phyloP scores from a whole-genome alignment of 2,113 vertebrate species.

The Phalacrocorax brasilianus region DNA sequence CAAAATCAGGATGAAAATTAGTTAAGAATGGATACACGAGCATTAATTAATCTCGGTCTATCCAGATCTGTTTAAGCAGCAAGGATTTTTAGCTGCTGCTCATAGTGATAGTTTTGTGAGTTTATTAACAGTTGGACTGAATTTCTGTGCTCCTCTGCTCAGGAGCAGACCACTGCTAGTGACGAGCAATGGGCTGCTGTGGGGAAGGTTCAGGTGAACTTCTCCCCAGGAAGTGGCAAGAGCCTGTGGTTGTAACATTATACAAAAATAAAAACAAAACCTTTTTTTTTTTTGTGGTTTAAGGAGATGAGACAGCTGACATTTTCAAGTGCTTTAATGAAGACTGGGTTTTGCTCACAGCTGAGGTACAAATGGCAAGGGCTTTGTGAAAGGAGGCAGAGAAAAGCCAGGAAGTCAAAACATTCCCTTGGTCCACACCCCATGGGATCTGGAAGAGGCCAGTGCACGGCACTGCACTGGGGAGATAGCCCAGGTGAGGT shows the following conservation, averaged over 20 bases:
- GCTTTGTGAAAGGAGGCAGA: background rate
- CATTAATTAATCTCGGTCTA: background rate
- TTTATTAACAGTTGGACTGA: background rate
- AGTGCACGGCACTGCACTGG: rapidly evolving
- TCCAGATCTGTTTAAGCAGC: background rate
- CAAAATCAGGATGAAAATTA: background rate
- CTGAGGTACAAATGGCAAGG: background rate
- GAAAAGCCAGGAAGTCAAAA: background rate
- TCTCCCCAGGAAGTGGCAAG: background rate
- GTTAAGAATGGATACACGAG: background rate
- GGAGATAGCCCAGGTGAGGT: background rate
- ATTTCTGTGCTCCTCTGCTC: background rate
- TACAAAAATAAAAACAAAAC: background rate
- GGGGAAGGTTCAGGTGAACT: background rate
- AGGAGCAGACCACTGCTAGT: background rate
- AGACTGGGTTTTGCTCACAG: background rate
- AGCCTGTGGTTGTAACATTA: background rate
- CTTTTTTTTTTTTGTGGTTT: background rate
- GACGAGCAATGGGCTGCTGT: background rate
- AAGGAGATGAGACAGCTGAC: background rate
- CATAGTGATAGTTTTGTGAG: background rate
- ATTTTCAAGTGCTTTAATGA: background rate
- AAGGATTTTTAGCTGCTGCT: background rate
- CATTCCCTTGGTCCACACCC: background rate
- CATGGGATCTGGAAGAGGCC: background rate